Evolutionary conservation across 92 coral and sea anemone species (phyloP), one percentile per base, ranked within the genome.

Genomic region (Bergia puertoricense): DNA sequence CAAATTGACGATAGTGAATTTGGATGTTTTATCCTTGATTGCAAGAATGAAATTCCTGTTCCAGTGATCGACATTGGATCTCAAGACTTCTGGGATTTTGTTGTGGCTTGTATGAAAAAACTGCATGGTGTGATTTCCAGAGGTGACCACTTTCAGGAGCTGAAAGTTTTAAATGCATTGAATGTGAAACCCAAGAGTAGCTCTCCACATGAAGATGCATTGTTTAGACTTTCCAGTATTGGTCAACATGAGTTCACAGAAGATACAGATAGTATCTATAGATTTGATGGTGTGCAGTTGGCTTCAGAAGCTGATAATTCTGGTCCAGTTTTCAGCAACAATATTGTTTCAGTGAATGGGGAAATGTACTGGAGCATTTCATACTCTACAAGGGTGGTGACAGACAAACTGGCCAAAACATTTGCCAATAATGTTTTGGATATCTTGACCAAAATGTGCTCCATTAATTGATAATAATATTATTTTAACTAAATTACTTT

Each of bases 301-400:
- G 94, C 93, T 15, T 43, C 89, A 72, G 94, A 94, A 15, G 93
- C 86, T 74, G 93, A 90, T 39, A 91, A 80, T 66, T 85, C 88
- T 90, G 98, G 98, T 1, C 96, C 98, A 69, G 96, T 95, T 37
- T 93, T 93, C 80, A 88, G 90, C 46, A 93, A 90, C 90, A 93
- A 90, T 76, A 79, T 95, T 62, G 85, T 87, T 4, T 91, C 92
- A 14, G 88, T 95, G 15, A 93, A 90, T 90, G 98, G 91, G 9
- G 85, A 77, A 45, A 86, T 95, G 1, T 93, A 45, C 14, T 95
- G 98, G 96, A 91, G 90, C 40, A 44, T 95, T 80, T 81, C 94
- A 72, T 95, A 93, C 74, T 93, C 91, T 15, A 88, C 91, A 51
- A 92, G 92, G 89, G 93, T 92, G 44, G 90, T 92, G 50, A 82